Evolutionary conservation across 2,113 vertebrate species (phyloP).

Genomic region (Dasypus novemcinctus): DNA sequence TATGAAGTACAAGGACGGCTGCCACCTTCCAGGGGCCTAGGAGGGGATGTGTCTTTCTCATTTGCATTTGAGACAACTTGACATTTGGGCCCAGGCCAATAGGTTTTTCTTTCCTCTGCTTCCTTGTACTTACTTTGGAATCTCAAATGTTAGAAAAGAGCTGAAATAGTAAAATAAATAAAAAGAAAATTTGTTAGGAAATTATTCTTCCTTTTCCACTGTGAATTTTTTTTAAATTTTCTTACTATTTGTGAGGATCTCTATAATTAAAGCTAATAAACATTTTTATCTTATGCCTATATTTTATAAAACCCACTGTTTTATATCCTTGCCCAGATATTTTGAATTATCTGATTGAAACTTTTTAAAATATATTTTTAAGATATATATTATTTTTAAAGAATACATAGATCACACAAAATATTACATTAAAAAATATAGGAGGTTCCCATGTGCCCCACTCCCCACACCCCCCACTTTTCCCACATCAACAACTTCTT

Average conservation of each 20-base stretch:
- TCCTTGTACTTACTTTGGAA: slow-evolving; percentile 40
- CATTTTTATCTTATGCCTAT: not conserved
- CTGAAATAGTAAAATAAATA: slow-evolving; percentile 77
- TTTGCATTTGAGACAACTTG: slow-evolving; percentile 10
- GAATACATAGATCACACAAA: no score
- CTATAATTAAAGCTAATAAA: not conserved
- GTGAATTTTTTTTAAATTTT: slow-evolving; percentile 63
- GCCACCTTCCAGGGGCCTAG: not conserved
- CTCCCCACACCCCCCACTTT: no score
- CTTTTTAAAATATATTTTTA: no score
- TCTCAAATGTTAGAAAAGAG: slow-evolving; percentile 70
- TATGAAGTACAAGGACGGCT: not conserved
- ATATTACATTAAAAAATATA: no score
- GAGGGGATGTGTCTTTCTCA: not conserved
- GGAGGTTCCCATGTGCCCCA: no score
- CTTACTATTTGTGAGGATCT: not conserved
- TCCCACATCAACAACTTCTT: no score
- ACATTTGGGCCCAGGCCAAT: not conserved
- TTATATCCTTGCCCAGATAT: not conserved
- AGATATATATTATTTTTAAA: no score
- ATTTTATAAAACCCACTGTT: not conserved
- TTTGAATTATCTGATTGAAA: not conserved
- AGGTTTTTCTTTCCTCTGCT: slow-evolving; percentile 14
- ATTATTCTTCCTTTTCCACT: slow-evolving; percentile 77
- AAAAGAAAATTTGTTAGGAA: slow-evolving; percentile 66